phyloP scores from a whole-genome alignment of 2,797 vertebrate species.

The Pangasius krempfi region DNA sequence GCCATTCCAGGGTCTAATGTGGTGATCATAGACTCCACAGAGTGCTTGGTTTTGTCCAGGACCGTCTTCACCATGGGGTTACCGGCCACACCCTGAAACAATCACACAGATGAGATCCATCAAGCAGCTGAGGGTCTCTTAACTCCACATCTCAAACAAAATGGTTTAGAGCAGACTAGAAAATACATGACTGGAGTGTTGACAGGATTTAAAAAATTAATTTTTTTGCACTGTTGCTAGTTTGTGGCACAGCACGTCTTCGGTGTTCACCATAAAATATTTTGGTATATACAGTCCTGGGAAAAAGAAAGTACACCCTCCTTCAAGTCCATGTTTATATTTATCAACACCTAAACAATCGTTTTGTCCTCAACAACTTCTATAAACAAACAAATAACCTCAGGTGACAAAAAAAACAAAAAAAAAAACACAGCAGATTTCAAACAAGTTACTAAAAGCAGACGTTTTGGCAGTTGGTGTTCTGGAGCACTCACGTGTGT shows the following conservation, averaged over 20 bases:
- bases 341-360: too few species aligned
- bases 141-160: not conserved
- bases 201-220: not conserved
- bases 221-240: not conserved
- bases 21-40: constrained; percentile 95
- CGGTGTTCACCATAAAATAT: not conserved
- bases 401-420: too few species aligned
- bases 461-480: too few species aligned
- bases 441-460: too few species aligned
- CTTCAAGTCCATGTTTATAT: too few species aligned
- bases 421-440: too few species aligned
- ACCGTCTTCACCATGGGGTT: constrained; percentile 92
- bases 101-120: not conserved
- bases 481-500: too few species aligned
- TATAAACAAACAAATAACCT: too few species aligned
- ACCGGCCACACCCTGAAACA: constrained; percentile 88
- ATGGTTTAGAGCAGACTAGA: not conserved
- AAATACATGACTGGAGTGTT: not conserved
- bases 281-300: not conserved
- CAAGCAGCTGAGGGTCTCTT: not conserved
- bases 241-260: not conserved
- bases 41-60: constrained; percentile 94
- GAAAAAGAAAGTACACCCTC: too few species aligned
- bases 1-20: constrained; percentile 98
- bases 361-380: too few species aligned